These are phyloP conservation scores for Alca torda DNA, from an alignment of 2,797 vertebrate genomes.

Conservation along the genomic window DNA sequence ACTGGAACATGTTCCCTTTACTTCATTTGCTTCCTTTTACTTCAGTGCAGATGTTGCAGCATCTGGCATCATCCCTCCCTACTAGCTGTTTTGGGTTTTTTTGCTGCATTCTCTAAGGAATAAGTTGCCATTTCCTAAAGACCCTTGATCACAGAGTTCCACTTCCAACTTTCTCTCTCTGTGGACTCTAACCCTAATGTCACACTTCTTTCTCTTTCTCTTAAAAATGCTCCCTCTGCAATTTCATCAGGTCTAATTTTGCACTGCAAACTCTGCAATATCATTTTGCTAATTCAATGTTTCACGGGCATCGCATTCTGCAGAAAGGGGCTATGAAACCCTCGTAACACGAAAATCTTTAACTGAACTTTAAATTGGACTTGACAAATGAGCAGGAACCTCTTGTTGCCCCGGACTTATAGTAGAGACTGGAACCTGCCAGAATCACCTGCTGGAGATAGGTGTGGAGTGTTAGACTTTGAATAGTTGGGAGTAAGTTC, in stretches of 20 bases:
- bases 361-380: neutral
- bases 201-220: neutral
- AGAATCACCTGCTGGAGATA: neutral
- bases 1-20: neutral
- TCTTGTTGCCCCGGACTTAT: neutral
- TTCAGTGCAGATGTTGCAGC: neutral
- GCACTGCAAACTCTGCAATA: neutral
- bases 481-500: neutral
- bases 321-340: neutral
- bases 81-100: neutral
- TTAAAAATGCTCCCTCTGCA: neutral
- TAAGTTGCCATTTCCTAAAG: neutral
- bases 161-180: neutral
- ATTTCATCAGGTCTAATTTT: constrained; percentile 1
- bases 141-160: neutral
- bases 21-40: neutral
- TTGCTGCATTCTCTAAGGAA: neutral
- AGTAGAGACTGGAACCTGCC: neutral
- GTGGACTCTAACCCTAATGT: neutral
- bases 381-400: neutral
- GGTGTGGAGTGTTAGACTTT: neutral
- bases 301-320: neutral
- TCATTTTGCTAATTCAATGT: neutral
- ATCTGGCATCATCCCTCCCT: neutral
- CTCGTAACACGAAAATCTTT: neutral